Conservation (phyloP, 2,888 invertebrate species). For the Mactromeris polynyma region DNA sequence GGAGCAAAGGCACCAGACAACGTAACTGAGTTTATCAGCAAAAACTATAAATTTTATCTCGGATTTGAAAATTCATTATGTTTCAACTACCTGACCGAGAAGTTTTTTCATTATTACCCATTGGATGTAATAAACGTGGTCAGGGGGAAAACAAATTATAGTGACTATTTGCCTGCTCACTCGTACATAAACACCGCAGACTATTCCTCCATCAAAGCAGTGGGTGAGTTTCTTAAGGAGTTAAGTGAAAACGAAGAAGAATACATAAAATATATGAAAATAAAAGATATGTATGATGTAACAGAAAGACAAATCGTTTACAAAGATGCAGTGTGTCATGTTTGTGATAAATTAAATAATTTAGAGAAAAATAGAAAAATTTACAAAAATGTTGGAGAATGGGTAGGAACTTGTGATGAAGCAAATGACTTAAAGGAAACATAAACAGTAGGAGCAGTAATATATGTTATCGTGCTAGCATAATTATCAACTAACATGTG, state of each 20-base stretch:
- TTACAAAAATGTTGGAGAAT: constrained; percentile 27
- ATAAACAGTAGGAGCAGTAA: not conserved
- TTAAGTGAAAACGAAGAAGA: constrained; percentile 37
- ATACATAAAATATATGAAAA: constrained; percentile 56
- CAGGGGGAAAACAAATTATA: constrained; percentile 82
- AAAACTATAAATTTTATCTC: too few relatives aligned
- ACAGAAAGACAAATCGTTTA: not conserved
- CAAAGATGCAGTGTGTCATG: constrained; percentile 28
- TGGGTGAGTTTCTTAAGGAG: constrained; percentile 28
- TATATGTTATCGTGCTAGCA: not conserved
- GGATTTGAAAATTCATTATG: constrained; percentile 84
- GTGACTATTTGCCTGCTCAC: constrained; percentile 79
- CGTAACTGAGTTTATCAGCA: too few relatives aligned
- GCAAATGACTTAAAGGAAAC: constrained; percentile 28
- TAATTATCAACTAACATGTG: too few relatives aligned
- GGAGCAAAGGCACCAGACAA: constrained; percentile 14
- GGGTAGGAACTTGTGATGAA: constrained; percentile 23
- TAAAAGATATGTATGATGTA: constrained; percentile 28
- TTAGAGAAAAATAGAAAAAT: too few relatives aligned
- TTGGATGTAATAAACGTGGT: too few relatives aligned
- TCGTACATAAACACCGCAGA: constrained; percentile 77
- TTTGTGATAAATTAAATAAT: too few relatives aligned
- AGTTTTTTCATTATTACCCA: too few relatives aligned
- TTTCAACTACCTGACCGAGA: constrained; percentile 82
- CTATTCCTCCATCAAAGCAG: constrained; percentile 74